phyloP scores from a whole-genome alignment of 1,140 invertebrate genomes.

The Psilanteris sp. region DNA sequence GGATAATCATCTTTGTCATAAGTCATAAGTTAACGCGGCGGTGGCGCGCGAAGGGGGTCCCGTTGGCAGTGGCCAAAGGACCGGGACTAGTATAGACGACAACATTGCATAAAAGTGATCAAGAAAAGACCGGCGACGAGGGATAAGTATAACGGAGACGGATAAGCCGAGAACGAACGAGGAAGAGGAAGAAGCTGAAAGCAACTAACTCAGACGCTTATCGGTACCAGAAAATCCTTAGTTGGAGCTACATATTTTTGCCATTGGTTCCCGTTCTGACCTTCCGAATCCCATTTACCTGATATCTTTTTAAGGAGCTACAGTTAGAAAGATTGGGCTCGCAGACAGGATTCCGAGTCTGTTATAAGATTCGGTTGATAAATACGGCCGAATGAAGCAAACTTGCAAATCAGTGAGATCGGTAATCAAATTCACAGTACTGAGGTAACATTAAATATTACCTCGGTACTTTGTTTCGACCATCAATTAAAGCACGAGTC shows the following conservation, averaged over 20 bases:
- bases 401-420: conserved; percentile 39
- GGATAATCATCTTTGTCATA: conserved; percentile 71
- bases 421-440: conserved; percentile 19
- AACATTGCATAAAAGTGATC: conserved; percentile 23
- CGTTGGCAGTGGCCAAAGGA: neutral
- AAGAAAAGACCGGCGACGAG: conserved; percentile 23
- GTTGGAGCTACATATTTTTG: conserved; percentile 42
- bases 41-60: conserved; percentile 9
- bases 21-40: conserved; percentile 64
- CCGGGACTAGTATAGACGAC: conserved; percentile 6
- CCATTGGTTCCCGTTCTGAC: conserved; percentile 46
- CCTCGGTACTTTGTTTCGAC: no score
- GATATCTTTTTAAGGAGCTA: conserved; percentile 54
- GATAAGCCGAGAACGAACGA: conserved; percentile 19
- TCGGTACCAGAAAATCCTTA: conserved; percentile 43
- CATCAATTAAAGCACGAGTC: no score
- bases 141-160: conserved; percentile 22
- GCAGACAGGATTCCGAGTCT: conserved; percentile 3
- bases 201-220: conserved; percentile 55
- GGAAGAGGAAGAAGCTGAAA: conserved; percentile 33
- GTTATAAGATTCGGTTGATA: conserved; percentile 44
- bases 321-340: conserved; percentile 20
- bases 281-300: conserved; percentile 55
- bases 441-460: neutral
- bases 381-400: conserved; percentile 32